Evolutionary conservation across 2,797 vertebrate genomes (phyloP), one percentile per base, ranked within the genome.

Genomic region (Amblyopsis hoosieri): DNA sequence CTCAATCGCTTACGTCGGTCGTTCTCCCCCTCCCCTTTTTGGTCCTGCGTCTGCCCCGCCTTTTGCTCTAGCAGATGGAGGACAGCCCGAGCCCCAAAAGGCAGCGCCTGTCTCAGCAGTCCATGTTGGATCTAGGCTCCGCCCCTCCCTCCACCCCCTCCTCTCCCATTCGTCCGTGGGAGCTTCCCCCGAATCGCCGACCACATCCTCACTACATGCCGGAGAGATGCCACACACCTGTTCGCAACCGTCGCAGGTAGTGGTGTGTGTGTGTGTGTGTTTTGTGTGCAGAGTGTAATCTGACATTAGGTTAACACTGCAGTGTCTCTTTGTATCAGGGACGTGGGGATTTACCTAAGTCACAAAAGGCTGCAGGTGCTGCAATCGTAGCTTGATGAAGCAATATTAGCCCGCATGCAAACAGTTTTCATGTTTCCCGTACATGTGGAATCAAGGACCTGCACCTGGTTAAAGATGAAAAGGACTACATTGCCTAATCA

Each of bases 151-250:
- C 96, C 62, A 93, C 95, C 57, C 94, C 97, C 12, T 97, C 98
- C 54, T 96, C 98, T 51, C 98, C 98, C 88, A 98, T 98, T 93
- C 94, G 96, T 79, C 97, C 98, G 79, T 98, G 97, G 97, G 97
- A 99, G 92, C 94, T 98, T 85, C 94, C 95, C 67, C 96, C 93
- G 67, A 96, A 94, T 86, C 96, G 96, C 79, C 95, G 96, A 88
- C 91, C 96, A 83, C 94, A 96, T 86, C 88, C 91, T 50, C 96
- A 97, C 83, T 98, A 96, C 93, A 94, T 95, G 92, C 94, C 96
- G 63, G 96, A 99, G 90, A 92, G 93, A 90, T 99, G 97, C 90
- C 97, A 95, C 93, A 99, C 96, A 65, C 96, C 96, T 31, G 95
- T 95, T 72, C 94, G 97, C 58, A 97, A 95, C 89, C 93, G 96